A percentile compares a stretch with the other conserved stretches of the same genome.
phyloP scores from a whole-genome alignment of 2,797 vertebrate genomes.

The Enteromius thamalakanensis region DNA sequence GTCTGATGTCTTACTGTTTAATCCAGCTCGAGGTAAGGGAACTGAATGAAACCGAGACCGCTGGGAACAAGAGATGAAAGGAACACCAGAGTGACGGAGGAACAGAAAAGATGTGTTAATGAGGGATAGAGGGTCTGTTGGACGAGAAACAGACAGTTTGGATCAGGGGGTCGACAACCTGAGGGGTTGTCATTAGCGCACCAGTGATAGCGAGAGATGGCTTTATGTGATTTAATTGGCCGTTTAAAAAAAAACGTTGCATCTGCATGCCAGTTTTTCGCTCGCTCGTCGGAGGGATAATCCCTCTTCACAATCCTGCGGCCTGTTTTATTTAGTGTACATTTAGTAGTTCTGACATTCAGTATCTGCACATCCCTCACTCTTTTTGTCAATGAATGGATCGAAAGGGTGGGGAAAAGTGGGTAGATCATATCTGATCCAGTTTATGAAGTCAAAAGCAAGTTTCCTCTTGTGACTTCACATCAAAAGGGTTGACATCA shows the following conservation, averaged over 20 bases:
- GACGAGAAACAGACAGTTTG: conserved; percentile 21
- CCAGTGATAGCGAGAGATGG: not conserved
- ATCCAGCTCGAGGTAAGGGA: conserved; percentile 30
- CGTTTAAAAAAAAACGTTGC: not conserved
- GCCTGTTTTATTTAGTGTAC: not conserved
- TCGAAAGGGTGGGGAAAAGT: not conserved
- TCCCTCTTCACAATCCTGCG: not conserved
- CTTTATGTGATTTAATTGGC: conserved; percentile 25
- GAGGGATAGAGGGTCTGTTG: conserved; percentile 5
- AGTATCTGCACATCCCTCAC: not conserved
- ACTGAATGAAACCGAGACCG: conserved; percentile 21
- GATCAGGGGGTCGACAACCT: conserved; percentile 11
- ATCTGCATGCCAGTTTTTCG: not conserved
- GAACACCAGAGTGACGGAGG: conserved; percentile 7
- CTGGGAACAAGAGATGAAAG: conserved; percentile 27
- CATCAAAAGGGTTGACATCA: not conserved
- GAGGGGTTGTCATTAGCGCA: conserved; percentile 11
- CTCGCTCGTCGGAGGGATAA: not conserved
- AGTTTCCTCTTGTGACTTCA: not conserved
- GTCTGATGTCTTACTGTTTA: conserved; percentile 34
- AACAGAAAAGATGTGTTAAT: conserved; percentile 32
- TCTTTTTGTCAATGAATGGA: too few species aligned
- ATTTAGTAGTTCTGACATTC: not conserved
- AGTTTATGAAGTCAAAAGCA: not conserved
- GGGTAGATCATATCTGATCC: not conserved